phyloP scores from a whole-genome alignment of 2,888 invertebrate species.

The Xylota segnis region DNA sequence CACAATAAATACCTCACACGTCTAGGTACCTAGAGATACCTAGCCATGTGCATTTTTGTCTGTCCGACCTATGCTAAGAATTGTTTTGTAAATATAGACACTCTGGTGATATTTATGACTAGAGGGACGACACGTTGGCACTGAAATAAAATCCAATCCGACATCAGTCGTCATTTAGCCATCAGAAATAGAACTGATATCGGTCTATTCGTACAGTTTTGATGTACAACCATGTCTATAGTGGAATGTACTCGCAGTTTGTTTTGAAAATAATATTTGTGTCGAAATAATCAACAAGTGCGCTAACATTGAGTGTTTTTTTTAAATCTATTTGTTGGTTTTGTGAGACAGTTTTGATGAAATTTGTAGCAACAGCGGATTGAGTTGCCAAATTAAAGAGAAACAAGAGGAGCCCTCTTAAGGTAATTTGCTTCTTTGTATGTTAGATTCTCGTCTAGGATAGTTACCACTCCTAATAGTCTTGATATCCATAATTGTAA shows the following conservation, averaged over 20 bases:
- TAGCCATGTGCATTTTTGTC: conserved; percentile 14
- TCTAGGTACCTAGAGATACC: conserved; percentile 10
- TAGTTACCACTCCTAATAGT: too few species aligned
- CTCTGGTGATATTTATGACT: conserved; percentile 40
- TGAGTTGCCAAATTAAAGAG: too few species aligned
- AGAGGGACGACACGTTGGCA: conserved; percentile 16
- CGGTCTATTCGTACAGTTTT: conserved; percentile 5
- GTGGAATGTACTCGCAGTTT: neutral
- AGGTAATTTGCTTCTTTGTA: too few species aligned
- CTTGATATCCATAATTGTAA: too few species aligned
- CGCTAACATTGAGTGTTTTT: too few species aligned
- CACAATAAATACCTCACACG: conserved; percentile 31
- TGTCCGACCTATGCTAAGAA: conserved; percentile 40
- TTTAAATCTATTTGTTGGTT: too few species aligned
- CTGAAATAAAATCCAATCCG: conserved; percentile 40
- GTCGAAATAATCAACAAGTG: conserved; percentile 34
- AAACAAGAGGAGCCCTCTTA: too few species aligned
- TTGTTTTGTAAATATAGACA: conserved; percentile 17
- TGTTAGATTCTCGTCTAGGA: too few species aligned
- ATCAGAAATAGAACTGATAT: conserved; percentile 48
- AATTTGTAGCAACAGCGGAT: too few species aligned
- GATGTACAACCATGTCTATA: conserved; percentile 1
- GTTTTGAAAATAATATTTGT: conserved; percentile 14
- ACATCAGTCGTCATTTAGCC: conserved; percentile 32
- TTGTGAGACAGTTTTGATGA: too few species aligned